phyloP scores from a whole-genome alignment of 2,797 vertebrate species.

The Cuculus canorus region DNA sequence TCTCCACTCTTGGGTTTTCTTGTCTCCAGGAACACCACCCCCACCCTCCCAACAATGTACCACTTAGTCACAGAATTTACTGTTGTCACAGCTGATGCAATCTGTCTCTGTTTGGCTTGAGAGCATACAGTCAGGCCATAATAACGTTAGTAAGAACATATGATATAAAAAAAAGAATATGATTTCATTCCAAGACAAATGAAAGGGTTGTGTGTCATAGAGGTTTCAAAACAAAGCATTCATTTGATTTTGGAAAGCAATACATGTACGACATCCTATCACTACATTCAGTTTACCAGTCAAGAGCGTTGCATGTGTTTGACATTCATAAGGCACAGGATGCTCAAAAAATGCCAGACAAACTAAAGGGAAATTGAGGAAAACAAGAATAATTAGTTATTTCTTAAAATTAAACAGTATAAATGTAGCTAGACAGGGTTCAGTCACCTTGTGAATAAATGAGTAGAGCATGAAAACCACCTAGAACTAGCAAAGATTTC shows the following conservation, averaged over 20 bases:
- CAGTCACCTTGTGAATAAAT: background rate
- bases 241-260: background rate
- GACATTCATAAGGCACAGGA: background rate
- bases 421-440: background rate
- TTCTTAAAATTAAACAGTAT: background rate
- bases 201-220: background rate
- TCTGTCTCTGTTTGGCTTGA: background rate
- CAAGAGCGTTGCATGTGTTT: background rate
- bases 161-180: slow-evolving; percentile 10
- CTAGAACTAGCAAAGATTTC: background rate
- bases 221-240: background rate
- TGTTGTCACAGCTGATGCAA: background rate
- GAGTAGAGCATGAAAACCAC: background rate
- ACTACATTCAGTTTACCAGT: background rate
- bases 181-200: slow-evolving; percentile 26
- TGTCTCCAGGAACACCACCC: rapidly evolving
- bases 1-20: rapidly evolving
- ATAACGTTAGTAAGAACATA: slow-evolving; percentile 24
- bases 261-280: background rate
- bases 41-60: rapidly evolving
- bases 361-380: background rate
- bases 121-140: background rate
- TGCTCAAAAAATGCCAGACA: background rate
- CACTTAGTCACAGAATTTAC: rapidly evolving
- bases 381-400: background rate